Evolutionary conservation across 2,797 vertebrate species (phyloP).

Genomic region (Chiloscyllium punctatum): DNA sequence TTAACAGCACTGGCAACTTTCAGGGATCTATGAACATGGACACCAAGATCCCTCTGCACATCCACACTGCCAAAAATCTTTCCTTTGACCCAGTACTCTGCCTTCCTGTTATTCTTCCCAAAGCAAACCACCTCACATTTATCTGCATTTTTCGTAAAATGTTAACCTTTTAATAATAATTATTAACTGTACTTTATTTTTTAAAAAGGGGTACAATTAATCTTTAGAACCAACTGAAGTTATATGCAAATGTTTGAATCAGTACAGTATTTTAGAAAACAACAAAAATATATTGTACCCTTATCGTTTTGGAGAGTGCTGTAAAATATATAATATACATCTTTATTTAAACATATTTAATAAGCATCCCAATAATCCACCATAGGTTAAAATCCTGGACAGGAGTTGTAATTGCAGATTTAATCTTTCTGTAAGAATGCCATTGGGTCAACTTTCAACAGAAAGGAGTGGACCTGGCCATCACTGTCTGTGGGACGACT

Average conservation of each 20-base stretch:
- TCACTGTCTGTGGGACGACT: neutral
- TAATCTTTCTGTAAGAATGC: neutral
- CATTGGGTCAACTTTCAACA: neutral
- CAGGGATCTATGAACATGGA: too few species aligned
- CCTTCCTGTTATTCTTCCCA: too few species aligned
- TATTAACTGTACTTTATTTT: neutral
- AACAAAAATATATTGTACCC: neutral
- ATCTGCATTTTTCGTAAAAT: neutral
- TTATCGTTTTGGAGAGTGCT: neutral
- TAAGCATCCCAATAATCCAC: neutral
- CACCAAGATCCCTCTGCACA: too few species aligned
- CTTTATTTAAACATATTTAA: neutral
- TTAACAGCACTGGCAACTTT: too few species aligned
- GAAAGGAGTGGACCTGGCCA: neutral
- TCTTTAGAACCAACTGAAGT: neutral
- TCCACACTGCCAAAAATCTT: too few species aligned
- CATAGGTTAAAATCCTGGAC: neutral
- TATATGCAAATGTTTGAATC: neutral
- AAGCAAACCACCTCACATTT: too few species aligned
- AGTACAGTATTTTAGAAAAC: neutral
- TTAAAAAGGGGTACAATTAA: neutral
- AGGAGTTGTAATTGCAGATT: neutral
- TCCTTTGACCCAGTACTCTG: too few species aligned
- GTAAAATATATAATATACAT: constrained; percentile 11
- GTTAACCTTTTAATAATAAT: constrained; percentile 10